Percentiles rank a stretch among this genome's conserved stretches.
phyloP scores from a whole-genome alignment of 1,140 invertebrate species.

The Oreohelix idahoensis region DNA sequence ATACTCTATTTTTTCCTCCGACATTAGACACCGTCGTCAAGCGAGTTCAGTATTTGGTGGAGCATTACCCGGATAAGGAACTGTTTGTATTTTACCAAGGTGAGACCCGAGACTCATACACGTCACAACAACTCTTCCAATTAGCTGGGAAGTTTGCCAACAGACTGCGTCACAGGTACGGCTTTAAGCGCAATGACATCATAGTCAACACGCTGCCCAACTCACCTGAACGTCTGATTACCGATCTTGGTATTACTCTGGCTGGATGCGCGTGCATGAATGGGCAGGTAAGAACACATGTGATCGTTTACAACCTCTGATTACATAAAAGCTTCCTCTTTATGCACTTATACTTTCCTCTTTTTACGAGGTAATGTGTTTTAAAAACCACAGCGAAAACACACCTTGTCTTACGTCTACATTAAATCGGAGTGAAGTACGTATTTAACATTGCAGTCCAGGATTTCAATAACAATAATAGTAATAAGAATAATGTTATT shows the following conservation, averaged over 20 bases:
- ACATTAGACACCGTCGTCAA: background rate
- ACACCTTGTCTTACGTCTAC: too few relatives aligned
- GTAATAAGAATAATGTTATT: too few relatives aligned
- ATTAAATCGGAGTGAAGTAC: too few relatives aligned
- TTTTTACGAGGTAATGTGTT: too few relatives aligned
- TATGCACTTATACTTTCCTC: too few relatives aligned
- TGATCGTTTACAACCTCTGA: too few relatives aligned
- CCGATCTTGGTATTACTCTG: background rate
- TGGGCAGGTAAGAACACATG: background rate
- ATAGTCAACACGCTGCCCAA: background rate
- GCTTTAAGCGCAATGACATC: background rate
- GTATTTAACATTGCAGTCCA: too few relatives aligned
- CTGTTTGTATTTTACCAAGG: background rate
- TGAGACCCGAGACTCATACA: background rate
- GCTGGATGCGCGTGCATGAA: background rate
- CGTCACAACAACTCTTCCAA: background rate
- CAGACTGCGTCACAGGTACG: background rate
- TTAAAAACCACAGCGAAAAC: too few relatives aligned
- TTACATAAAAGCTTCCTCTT: too few relatives aligned
- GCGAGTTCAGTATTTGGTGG: background rate
- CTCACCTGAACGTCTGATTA: conserved; percentile 4
- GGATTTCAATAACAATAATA: too few relatives aligned
- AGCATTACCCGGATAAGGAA: background rate
- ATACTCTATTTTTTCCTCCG: too few relatives aligned
- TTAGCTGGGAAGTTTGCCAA: background rate